Evolutionary conservation across 2,888 invertebrate genomes (phyloP), one percentile per base, ranked within the genome.

Genomic region (Platerodrilus igneus): DNA sequence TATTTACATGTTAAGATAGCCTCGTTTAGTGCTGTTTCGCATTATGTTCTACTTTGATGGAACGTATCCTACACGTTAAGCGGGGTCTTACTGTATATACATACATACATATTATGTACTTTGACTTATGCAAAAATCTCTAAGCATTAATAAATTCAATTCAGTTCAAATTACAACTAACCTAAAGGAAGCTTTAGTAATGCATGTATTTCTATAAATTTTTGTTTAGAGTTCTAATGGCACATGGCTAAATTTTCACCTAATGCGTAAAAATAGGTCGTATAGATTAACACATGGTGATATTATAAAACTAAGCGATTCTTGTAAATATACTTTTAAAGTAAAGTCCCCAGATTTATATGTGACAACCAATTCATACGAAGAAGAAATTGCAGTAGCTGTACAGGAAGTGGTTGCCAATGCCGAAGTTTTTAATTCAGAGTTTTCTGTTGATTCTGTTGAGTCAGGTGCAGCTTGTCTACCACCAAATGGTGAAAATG

Each of bases 201-300:
- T n/a, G n/a, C n/a, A n/a, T n/a, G n/a, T n/a, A n/a, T n/a, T n/a
- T n/a, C n/a, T n/a, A n/a, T n/a, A n/a, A n/a, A n/a, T 43, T 51
- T 44, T 38, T 41, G 64, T 69, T 37, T 54, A 77, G 77, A 78
- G 78, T 56, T 67, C 75, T 2, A 78, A 78, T 66, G 78, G 78
- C 37, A 64, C 74, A 9, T 76, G 58, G 57, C 59, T 78, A 39
- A 77, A 76, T 21, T 60, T 60, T 2, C 55, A 52, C 1, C 61
- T 54, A 52, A 70, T 75, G 47, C 48, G 60, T 8, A 58, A 66
- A 29, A 63, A 66, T 19, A 51, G 51, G 5, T 67, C 69, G 22
- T 59, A 67, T 37, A 41, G 52, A 17, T 46, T 76, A 15, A 53
- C 58, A 32, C 58, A 71, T 26, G 62, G 63, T 17, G 75, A 76